Conservation (phyloP, 1,140 invertebrate genomes). For the Penaeus vannamei region DNA sequence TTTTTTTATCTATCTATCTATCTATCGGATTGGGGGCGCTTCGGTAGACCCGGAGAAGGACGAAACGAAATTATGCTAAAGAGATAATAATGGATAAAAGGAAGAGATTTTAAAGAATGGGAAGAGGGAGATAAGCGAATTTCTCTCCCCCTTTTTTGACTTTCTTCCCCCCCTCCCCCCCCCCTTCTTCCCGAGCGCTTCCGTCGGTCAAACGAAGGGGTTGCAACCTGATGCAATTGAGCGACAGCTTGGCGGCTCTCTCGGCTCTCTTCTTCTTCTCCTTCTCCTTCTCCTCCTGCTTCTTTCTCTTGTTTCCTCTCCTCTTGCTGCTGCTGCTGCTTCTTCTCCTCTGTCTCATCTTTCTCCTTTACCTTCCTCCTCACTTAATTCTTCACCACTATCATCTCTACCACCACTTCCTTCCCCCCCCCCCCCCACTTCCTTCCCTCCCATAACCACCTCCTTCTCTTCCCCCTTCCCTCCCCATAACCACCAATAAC, state of each 20-base stretch:
- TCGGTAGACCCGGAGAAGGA: too few species aligned
- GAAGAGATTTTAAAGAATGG: too few species aligned
- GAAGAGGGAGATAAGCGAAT: too few species aligned
- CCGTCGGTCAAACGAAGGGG: too few species aligned
- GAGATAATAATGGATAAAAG: too few species aligned
- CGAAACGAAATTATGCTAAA: too few species aligned
- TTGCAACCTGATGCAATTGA: too few species aligned
- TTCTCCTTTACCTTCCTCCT: background rate
- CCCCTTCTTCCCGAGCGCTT: background rate
- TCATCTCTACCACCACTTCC: background rate
- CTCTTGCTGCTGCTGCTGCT: background rate
- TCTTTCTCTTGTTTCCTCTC: background rate
- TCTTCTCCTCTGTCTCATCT: background rate
- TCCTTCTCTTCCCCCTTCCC: background rate
- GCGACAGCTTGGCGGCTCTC: too few species aligned
- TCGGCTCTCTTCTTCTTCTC: background rate
- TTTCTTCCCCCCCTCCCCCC: slow-evolving; percentile 14
- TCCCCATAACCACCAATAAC: background rate
- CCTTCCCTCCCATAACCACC: background rate
- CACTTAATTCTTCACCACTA: too few species aligned
- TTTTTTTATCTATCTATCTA: too few species aligned
- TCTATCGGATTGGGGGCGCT: too few species aligned
- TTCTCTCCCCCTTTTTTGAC: background rate
- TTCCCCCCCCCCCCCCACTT: background rate
- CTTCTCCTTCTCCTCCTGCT: background rate